phyloP scores from a whole-genome alignment of 1,140 invertebrate species.

The Pseudomyrmex gracilis region DNA sequence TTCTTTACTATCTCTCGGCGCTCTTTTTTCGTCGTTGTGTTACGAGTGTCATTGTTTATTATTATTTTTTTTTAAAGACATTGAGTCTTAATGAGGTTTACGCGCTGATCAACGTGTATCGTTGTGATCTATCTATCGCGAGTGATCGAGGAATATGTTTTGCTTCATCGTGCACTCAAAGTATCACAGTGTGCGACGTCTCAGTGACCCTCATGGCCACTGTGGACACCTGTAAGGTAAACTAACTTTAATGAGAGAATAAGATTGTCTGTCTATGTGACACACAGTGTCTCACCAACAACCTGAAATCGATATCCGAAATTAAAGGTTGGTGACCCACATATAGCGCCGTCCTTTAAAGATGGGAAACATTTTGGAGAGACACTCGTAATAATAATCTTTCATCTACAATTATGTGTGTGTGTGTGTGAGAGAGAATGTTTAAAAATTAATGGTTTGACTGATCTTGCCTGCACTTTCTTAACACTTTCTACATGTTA shows the following conservation, averaged over 20 bases:
- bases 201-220: conserved; percentile 15
- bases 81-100: too few relatives aligned
- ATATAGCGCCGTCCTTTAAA: too few relatives aligned
- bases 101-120: not conserved
- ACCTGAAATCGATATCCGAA: not conserved
- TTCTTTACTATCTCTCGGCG: not conserved
- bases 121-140: not conserved
- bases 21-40: not conserved
- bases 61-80: not conserved
- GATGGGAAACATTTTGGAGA: too few relatives aligned
- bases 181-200: not conserved
- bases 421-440: too few relatives aligned
- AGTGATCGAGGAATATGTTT: not conserved
- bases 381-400: too few relatives aligned
- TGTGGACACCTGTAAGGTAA: conserved; percentile 51
- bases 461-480: conserved; percentile 5
- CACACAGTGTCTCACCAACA: not conserved
- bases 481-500: conserved; percentile 35
- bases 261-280: not conserved
- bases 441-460: too few relatives aligned
- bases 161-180: not conserved
- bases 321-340: not conserved
- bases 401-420: too few relatives aligned
- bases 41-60: not conserved
- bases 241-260: not conserved